Evolutionary conservation across 2,113 vertebrate species (phyloP), one percentile per base, ranked within the genome.

Genomic region (Cryptotis parvus): DNA sequence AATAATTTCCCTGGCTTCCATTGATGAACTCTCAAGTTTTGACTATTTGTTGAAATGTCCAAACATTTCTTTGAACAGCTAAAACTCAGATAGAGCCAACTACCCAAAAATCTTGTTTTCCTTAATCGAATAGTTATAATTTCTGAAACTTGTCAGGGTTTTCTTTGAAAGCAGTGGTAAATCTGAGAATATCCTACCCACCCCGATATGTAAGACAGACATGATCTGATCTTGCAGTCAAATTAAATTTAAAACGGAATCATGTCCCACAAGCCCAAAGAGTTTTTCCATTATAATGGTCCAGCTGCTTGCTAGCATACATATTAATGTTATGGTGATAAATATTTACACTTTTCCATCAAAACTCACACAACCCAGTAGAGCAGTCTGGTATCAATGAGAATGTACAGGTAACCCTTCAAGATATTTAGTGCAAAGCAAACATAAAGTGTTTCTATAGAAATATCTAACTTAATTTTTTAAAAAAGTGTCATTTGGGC

Each of bases 111-210:
- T 43, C 35, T 69, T 43, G 68, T 24, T 45, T 61, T 9, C 33
- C 84, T 85, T 84, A 0, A 6, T 55, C 73, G 27, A 58, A 89
- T 73, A 37, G 77, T 69, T 80, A 61, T 43, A 80, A 61, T 37
- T 58, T 11, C 31, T 80, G 41, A 90, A 81, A 85, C 66, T 72
- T 74, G 24, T 66, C 20, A 77, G 55, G 15, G 6, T 93, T 66
- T 80, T 37, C 45, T 58, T 63, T 74, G 81, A 85, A 89, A 79
- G 58, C 20, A 84, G 65, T 79, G 10, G 27, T n/a, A 69, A 85
- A 61, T 75, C 35, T 31, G 35, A 43, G 68, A 75, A 8, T 39
- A 79, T 65, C 58, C 65, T 27, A n/a, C n/a, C 69, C 55, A 1
- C 43, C 52, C 18, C 49, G 77, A 82, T 33, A 82, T 81, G 66